Evolutionary conservation across 2,888 invertebrate genomes (phyloP).

Genomic region (Trissoscelio sp.): DNA sequence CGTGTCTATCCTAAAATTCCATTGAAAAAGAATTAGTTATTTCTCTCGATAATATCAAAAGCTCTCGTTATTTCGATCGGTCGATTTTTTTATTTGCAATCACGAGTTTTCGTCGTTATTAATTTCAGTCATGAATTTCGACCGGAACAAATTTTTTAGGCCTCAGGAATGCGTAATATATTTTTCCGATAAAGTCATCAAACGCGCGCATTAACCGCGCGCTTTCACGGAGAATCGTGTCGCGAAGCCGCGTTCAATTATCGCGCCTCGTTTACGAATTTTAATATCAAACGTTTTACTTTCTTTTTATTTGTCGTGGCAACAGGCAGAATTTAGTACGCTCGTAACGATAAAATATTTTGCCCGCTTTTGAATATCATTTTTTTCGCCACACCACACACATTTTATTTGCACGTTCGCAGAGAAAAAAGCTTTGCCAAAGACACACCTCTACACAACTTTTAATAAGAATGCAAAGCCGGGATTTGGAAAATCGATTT

Average conservation of each 20-base stretch:
- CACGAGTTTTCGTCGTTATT: too few relatives aligned
- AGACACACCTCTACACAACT: neutral
- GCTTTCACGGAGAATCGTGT: neutral
- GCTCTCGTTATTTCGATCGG: too few relatives aligned
- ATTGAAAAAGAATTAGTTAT: too few relatives aligned
- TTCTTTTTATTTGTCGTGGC: neutral
- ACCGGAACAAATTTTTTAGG: too few relatives aligned
- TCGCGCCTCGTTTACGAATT: constrained; percentile 1
- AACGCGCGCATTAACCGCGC: too few relatives aligned
- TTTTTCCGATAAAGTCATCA: neutral
- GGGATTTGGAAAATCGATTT: neutral
- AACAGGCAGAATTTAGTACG: neutral
- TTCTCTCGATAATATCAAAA: too few relatives aligned
- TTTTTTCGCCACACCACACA: neutral
- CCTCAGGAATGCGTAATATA: neutral
- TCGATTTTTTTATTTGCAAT: too few relatives aligned
- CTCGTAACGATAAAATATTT: neutral
- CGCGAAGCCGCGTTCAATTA: neutral
- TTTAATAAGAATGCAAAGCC: neutral
- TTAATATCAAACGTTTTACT: constrained; percentile 14
- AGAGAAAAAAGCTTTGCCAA: constrained; percentile 5
- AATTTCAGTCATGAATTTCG: too few relatives aligned
- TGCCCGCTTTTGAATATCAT: neutral
- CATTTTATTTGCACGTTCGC: neutral
- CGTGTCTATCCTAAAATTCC: too few relatives aligned